Evolutionary conservation across 2,113 vertebrate species (phyloP).

Genomic region (Calypte anna): DNA sequence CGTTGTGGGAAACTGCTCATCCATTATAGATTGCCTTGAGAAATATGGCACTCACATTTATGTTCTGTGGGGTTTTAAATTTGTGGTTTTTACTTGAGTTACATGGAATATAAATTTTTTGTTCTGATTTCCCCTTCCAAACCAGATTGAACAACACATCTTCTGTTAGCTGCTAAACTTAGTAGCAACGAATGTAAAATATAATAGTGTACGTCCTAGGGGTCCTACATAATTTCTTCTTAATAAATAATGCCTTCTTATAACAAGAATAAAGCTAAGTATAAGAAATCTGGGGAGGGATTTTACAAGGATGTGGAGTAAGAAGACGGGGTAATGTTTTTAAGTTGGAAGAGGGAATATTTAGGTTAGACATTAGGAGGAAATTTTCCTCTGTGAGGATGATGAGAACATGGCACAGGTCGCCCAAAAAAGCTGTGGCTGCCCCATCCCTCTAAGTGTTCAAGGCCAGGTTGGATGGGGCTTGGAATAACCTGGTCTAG

Average conservation of each 20-base stretch:
- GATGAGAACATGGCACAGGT: too few species aligned
- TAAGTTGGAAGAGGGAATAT: too few species aligned
- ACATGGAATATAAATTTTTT: not conserved
- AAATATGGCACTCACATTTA: not conserved
- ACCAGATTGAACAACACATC: not conserved
- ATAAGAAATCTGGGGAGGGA: not conserved
- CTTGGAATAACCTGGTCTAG: too few species aligned
- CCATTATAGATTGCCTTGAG: not conserved
- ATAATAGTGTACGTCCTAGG: not conserved
- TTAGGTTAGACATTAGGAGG: too few species aligned
- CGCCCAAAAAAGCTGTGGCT: too few species aligned
- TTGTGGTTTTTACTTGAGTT: not conserved
- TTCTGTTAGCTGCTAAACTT: not conserved
- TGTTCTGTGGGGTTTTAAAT: not conserved
- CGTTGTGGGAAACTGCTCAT: not conserved
- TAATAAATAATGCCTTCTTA: not conserved
- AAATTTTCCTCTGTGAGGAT: too few species aligned
- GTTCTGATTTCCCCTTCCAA: not conserved
- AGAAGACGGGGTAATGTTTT: too few species aligned
- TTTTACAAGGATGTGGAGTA: too few species aligned
- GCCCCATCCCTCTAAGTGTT: too few species aligned
- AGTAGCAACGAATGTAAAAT: not conserved
- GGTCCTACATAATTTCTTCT: not conserved
- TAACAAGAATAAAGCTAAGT: not conserved
- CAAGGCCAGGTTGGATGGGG: too few species aligned